A percentile compares a stretch with the other conserved stretches of the same genome.
Evolutionary conservation across 2,888 invertebrate genomes (phyloP).

Genomic region (Ochropleura leucogaster): DNA sequence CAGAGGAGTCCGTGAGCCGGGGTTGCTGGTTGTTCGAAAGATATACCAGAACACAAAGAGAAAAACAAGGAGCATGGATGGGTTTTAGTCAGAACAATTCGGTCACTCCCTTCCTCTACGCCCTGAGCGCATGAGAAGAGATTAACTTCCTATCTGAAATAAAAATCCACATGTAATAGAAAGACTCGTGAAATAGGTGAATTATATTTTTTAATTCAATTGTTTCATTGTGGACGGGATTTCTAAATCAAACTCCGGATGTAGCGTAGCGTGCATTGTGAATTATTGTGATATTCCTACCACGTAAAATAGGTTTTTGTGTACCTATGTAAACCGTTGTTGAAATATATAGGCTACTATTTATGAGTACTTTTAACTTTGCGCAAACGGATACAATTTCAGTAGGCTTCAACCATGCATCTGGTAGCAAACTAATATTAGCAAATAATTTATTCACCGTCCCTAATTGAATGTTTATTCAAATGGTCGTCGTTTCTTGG

Average conservation of each 20-base stretch:
- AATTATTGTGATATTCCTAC: slow-evolving; percentile 39
- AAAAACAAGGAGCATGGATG: too few relatives aligned
- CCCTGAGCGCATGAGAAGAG: too few relatives aligned
- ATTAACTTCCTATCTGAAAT: too few relatives aligned
- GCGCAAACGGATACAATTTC: slow-evolving; percentile 33
- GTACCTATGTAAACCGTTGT: neutral
- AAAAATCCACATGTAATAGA: neutral
- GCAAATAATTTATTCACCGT: slow-evolving; percentile 17
- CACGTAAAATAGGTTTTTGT: slow-evolving; percentile 14
- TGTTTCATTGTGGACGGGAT: slow-evolving; percentile 22
- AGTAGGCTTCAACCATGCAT: slow-evolving; percentile 11
- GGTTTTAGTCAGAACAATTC: too few relatives aligned
- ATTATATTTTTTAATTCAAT: slow-evolving; percentile 21
- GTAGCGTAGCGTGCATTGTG: slow-evolving; percentile 25
- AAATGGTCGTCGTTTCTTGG: slow-evolving; percentile 8
- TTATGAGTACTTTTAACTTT: slow-evolving; percentile 12
- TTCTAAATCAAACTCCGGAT: slow-evolving; percentile 42
- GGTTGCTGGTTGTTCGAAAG: too few relatives aligned
- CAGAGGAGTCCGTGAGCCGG: too few relatives aligned
- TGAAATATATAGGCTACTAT: slow-evolving; percentile 32
- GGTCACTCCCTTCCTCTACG: too few relatives aligned
- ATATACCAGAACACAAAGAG: too few relatives aligned
- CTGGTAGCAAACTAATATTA: slow-evolving; percentile 7
- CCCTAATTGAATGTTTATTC: slow-evolving; percentile 23
- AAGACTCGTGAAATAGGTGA: neutral